These are phyloP conservation scores for Drosophila tropicalis DNA, from an alignment of 1,140 invertebrate genomes.

Conservation along the genomic window DNA sequence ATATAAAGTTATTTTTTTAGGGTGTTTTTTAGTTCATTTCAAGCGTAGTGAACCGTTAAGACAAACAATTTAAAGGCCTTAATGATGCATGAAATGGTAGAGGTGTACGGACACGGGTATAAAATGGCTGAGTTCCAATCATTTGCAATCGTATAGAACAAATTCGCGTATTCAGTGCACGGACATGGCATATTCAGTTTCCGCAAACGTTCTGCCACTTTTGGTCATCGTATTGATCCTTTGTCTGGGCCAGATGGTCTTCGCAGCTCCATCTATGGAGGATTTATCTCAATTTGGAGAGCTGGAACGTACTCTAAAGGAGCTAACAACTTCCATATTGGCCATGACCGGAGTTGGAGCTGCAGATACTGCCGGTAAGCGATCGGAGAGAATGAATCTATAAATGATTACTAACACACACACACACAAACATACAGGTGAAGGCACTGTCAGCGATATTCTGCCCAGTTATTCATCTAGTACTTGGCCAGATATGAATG, in stretches of 20 bases:
- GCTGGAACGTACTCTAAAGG: slow-evolving; percentile 58
- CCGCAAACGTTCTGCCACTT: neutral
- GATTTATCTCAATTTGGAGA: slow-evolving; percentile 50
- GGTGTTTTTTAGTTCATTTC: slow-evolving; percentile 47
- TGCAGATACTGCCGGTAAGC: slow-evolving; percentile 3
- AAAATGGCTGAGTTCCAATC: neutral
- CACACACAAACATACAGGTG: neutral
- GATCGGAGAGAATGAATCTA: neutral
- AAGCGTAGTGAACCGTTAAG: slow-evolving; percentile 33
- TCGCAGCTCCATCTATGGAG: slow-evolving; percentile 46
- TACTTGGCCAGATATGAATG: slow-evolving; percentile 27
- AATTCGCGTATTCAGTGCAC: neutral
- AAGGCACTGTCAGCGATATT: slow-evolving; percentile 13
- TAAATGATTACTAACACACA: neutral
- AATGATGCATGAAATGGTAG: slow-evolving; percentile 44
- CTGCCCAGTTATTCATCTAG: slow-evolving; percentile 10
- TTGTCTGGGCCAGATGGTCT: neutral
- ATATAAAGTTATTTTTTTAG: neutral
- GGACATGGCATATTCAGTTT: slow-evolving; percentile 35
- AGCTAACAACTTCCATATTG: slow-evolving; percentile 57
- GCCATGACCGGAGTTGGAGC: slow-evolving; percentile 42
- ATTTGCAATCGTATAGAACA: neutral
- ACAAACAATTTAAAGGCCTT: slow-evolving; percentile 10
- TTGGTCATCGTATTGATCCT: slow-evolving; percentile 33
- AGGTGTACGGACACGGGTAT: neutral